Evolutionary conservation across 2,888 invertebrate species (phyloP).

Genomic region (Acanthosepion esculentum): DNA sequence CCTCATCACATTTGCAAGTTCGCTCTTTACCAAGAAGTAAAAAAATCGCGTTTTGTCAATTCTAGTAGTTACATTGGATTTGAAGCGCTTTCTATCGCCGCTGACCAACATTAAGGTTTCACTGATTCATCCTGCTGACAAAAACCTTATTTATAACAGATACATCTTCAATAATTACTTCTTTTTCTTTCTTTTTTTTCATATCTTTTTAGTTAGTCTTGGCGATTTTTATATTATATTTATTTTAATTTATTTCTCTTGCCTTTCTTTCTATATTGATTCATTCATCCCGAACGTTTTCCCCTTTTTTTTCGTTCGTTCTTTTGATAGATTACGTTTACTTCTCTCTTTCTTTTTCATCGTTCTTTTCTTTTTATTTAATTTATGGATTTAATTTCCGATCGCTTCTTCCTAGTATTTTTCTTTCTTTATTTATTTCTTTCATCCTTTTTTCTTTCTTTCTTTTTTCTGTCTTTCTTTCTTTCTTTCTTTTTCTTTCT

Average conservation of each 20-base stretch:
- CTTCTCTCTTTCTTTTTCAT: background rate
- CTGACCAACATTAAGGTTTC: background rate
- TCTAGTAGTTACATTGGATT: background rate
- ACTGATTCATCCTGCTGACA: slow-evolving; percentile 7
- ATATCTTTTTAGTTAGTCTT: background rate
- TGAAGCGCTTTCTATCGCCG: slow-evolving; percentile 14
- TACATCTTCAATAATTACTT: background rate
- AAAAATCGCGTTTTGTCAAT: background rate
- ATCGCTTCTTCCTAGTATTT: background rate
- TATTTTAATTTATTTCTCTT: background rate
- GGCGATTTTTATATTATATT: background rate
- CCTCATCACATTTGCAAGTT: too few relatives aligned
- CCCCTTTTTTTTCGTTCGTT: background rate
- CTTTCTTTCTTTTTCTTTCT: too few relatives aligned
- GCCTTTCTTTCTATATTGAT: background rate
- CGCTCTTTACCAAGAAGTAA: too few relatives aligned
- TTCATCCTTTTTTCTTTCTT: too few relatives aligned
- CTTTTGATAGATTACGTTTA: background rate
- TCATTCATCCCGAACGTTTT: background rate
- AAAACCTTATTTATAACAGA: background rate
- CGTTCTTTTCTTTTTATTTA: background rate
- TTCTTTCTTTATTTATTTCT: too few relatives aligned
- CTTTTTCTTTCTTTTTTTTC: background rate
- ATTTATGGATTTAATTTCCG: too few relatives aligned
- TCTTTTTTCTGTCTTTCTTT: too few relatives aligned